Percentiles rank a stretch among this genome's conserved stretches.
Evolutionary conservation across 2,888 invertebrate species (phyloP).

Genomic region (Volucella inflata): DNA sequence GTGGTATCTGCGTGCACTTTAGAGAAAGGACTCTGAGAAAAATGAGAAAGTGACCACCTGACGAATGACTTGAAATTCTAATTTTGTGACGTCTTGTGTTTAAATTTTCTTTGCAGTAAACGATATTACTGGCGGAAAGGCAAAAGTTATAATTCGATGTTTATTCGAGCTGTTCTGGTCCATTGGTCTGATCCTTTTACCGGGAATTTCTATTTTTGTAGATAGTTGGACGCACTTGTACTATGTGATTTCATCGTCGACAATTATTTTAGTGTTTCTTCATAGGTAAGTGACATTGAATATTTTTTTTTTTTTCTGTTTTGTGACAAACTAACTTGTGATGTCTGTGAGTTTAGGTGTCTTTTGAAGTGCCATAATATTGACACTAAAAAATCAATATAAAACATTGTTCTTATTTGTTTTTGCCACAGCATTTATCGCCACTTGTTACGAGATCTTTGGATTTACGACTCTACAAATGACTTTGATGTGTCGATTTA

Average conservation of each 20-base stretch:
- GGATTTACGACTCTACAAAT: no score
- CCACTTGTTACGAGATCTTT: no score
- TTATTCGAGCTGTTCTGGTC: constrained; percentile 84
- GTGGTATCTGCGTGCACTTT: neutral
- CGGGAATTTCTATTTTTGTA: constrained; percentile 82
- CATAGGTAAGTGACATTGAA: constrained; percentile 77
- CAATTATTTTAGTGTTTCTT: constrained; percentile 81
- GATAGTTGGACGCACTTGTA: constrained; percentile 83
- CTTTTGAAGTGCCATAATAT: neutral
- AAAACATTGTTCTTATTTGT: no score
- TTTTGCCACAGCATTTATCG: no score
- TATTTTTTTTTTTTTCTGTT: neutral
- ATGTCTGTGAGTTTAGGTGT: neutral
- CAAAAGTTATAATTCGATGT: constrained; percentile 81
- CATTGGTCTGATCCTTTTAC: constrained; percentile 83
- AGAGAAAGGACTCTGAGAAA: neutral
- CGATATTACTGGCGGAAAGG: constrained; percentile 82
- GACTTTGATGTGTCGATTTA: no score
- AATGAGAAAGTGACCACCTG: neutral
- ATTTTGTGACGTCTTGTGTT: constrained; percentile 1
- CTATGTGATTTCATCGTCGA: constrained; percentile 83
- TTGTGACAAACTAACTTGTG: neutral
- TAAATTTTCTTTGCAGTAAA: constrained; percentile 79
- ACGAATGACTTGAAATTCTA: neutral
- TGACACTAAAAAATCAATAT: no score